Evolutionary conservation across 1,140 invertebrate genomes (phyloP), one percentile per base, ranked within the genome.

Genomic region (Brachionus asplanchnoidis): DNA sequence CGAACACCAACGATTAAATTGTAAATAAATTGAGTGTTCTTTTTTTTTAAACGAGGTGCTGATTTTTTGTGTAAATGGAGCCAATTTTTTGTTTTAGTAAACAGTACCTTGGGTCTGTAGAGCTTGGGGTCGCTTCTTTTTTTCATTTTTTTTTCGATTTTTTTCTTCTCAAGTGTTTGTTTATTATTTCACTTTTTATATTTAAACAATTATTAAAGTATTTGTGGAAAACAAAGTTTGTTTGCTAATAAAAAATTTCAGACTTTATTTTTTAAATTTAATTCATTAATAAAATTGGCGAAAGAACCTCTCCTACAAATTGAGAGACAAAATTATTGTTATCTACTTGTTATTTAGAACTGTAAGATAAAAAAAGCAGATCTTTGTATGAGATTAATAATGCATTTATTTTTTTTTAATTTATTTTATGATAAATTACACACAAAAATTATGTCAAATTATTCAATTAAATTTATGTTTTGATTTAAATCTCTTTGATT

Each of bases 41-140:
- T 68, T 40, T 68, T 66, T 28, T 68, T 28, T 68, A 68, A n/a
- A 28, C 14, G 32, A 32, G 66, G 66, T 68, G 66, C 66, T 68
- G 66, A 68, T 68, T 6, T 17, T 60, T 65, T 68, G 32, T 68
- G 6, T 28, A 32, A 68, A 68, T 68, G 11, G 66, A 68, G n/a
- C 66, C 66, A 68, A 68, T 68, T 40, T 68, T 68, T 68, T 14
- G 2, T 68, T 68, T 40, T 36, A 68, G 66, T 68, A 68, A 68
- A 68, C 66, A 68, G 23, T 68, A 11, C 66, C 66, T 68, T 36
- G 14, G 66, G 66, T 60, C 53, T 20, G 20, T 23, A n/a, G 53
- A 23, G 53, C 53, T 60, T 60, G 3, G 53, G 53, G 17, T 60
- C 9, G 66, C 32, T 32, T 36, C 4, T 36, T 28, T 36, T 36